Evolutionary conservation across 2,797 vertebrate species (phyloP).

Genomic region (Anomalospiza imberbis): DNA sequence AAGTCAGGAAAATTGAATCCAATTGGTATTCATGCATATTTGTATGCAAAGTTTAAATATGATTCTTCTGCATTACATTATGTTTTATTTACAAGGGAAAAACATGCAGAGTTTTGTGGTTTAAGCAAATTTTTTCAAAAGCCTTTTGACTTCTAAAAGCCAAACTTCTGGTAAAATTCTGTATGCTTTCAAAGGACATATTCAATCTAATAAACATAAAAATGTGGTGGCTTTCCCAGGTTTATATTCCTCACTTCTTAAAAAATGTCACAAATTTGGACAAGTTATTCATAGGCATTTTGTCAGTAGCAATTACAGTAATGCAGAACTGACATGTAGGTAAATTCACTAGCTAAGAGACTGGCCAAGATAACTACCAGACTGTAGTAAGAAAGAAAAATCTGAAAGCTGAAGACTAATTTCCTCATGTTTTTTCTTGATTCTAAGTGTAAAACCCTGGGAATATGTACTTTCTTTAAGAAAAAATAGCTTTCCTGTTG

Average conservation of each 20-base stretch:
- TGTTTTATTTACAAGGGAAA: slow-evolving; percentile 61
- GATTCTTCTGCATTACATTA: slow-evolving; percentile 42
- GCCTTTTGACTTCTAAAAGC: background rate
- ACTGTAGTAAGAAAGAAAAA: background rate
- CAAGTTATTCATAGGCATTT: background rate
- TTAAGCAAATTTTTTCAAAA: slow-evolving; percentile 25
- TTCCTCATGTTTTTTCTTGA: background rate
- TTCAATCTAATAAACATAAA: background rate
- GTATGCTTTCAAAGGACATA: background rate
- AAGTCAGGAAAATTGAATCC: slow-evolving; percentile 73
- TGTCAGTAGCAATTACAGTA: background rate
- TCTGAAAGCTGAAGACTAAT: background rate
- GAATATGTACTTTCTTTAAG: background rate
- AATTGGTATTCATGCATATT: slow-evolving; percentile 61
- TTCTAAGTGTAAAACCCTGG: background rate
- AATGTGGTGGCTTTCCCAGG: background rate
- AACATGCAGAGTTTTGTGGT: background rate
- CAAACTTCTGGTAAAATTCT: background rate
- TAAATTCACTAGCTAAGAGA: background rate
- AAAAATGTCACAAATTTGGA: background rate
- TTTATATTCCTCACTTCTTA: background rate
- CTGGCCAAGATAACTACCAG: background rate
- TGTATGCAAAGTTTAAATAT: slow-evolving; percentile 64
- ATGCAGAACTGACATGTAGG: background rate
- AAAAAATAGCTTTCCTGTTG: background rate